Base-by-base conservation (phyloP, 2,888 invertebrate genomes). In the Leucania comma region DNA sequence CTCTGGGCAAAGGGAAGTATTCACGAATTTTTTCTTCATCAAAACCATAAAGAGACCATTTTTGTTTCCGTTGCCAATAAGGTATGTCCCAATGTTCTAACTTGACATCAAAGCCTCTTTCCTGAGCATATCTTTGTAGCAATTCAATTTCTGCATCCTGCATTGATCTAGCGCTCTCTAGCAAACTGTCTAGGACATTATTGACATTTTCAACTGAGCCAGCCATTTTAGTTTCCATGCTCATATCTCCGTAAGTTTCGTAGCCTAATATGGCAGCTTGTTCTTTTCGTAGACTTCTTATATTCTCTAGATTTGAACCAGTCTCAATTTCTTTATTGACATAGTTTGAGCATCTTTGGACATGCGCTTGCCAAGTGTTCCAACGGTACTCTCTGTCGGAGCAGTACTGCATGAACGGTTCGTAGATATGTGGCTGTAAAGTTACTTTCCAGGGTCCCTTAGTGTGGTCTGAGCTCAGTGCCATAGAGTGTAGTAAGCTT, bases 151-250 rank as follows among this genome's bases (percentile, higher is more conserved):
- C 99, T 8, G 96, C 93, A 70, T 97, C 97, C 90, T 99, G 98
- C 61, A 97, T 97, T 0, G 98, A 97, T 71, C 96, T 97, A 0
- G 98, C 98, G 86, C 96, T 96, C 83, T 97, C 96, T 0, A 97
- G 90, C 48, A 98, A 95, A 78, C 94, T 96, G 65, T 97, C 96
- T 35, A 99, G 95, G 74, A 97, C 96, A 73, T 96, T 96, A 80
- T 97, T 96, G 0, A 99, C 97, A 90, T 97, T 98, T 64, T 98
- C 97, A 20, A 98, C 93, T 79, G 96, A 97, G 12, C 97, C 98
- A 10, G 99, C 98, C 98, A 99, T 97, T 96, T 99, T 99, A 0
- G 98, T 99, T 94, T 98, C 97, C 98, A 99, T 98, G 50, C 98
- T 98, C 97, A 99, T 97, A 51, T 98, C 97, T 0, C 97, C 97